A percentile compares a stretch with the other conserved stretches of the same genome.
phyloP scores from a whole-genome alignment of 2,888 invertebrate species.

The Lumbricus terrestris region DNA sequence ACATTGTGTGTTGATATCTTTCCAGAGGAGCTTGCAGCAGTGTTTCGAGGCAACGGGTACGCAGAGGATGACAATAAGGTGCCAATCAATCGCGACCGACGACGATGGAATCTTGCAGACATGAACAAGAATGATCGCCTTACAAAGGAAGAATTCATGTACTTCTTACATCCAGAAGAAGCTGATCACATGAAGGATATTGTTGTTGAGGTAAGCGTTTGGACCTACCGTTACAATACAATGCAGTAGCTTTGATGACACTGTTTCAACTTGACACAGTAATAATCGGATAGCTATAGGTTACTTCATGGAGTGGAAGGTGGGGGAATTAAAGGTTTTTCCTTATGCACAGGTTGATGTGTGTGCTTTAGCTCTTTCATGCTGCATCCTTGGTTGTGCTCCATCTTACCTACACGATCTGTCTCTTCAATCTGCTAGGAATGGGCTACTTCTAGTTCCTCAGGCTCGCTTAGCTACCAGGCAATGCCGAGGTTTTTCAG shows the following conservation, averaged over 20 bases:
- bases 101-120: constrained; percentile 66
- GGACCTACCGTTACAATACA: too few relatives aligned
- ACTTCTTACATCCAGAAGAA: constrained; percentile 95
- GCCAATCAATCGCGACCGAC: constrained; percentile 76
- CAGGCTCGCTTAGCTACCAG: too few relatives aligned
- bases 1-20: neutral
- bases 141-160: constrained; percentile 78
- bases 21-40: neutral
- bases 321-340: neutral
- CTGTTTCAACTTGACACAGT: neutral
- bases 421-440: too few relatives aligned
- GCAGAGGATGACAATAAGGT: constrained; percentile 78
- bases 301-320: neutral
- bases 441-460: too few relatives aligned
- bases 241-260: too few relatives aligned
- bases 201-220: constrained; percentile 68
- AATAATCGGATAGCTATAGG: neutral
- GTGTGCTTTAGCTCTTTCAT: too few relatives aligned
- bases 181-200: constrained; percentile 85
- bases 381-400: too few relatives aligned
- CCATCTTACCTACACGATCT: too few relatives aligned
- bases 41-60: neutral
- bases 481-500: too few relatives aligned
- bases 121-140: constrained; percentile 77
- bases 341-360: neutral